phyloP scores from a whole-genome alignment of 2,888 invertebrate species.

The Escarpia spicata region DNA sequence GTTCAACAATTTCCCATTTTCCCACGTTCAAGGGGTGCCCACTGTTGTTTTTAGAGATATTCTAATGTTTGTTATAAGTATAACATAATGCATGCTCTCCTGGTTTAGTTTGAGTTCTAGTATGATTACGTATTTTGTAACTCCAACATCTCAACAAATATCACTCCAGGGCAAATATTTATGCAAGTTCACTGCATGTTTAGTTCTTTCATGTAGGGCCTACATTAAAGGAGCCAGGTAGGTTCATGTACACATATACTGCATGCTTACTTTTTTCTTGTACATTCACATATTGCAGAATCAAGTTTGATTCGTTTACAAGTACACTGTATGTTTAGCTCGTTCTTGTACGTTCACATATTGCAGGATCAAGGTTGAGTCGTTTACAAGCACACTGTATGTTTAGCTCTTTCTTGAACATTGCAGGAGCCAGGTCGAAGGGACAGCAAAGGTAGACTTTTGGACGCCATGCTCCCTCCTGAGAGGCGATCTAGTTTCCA shows the following conservation, averaged over 20 bases:
- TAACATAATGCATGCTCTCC: neutral
- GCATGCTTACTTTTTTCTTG: no score
- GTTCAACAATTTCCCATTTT: no score
- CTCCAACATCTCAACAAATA: neutral
- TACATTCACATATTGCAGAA: no score
- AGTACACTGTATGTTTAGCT: neutral
- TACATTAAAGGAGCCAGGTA: constrained; percentile 24
- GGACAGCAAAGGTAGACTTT: constrained; percentile 30
- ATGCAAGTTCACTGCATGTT: neutral
- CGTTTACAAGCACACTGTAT: neutral
- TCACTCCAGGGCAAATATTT: neutral
- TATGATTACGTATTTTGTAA: neutral
- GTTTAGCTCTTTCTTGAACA: neutral
- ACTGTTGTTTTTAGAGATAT: no score
- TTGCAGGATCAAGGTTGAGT: no score
- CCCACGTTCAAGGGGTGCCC: no score
- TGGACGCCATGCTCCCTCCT: constrained; percentile 7
- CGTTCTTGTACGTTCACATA: no score
- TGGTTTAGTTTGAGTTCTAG: neutral
- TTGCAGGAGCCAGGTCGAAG: constrained; percentile 28
- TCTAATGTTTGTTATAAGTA: no score
- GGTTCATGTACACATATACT: no score
- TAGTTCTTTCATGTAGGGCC: neutral
- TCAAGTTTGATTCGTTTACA: no score
- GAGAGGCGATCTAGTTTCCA: constrained; percentile 38